Percentiles rank a stretch among this genome's conserved stretches.
Evolutionary conservation across 2,113 vertebrate genomes (phyloP).

Genomic region (Orcinus orca): DNA sequence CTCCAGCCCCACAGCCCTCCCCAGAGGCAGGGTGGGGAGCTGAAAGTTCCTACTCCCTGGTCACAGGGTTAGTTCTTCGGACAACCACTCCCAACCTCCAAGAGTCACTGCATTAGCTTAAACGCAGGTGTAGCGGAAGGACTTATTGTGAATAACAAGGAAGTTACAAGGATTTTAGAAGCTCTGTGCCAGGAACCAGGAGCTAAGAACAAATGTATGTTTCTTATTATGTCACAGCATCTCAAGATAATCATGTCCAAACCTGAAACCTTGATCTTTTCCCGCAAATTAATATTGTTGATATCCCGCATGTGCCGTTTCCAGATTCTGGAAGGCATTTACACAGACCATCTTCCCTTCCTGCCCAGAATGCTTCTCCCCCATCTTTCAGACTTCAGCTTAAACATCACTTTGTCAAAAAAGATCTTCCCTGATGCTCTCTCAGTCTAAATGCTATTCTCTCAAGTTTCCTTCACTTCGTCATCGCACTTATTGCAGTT

Average conservation of each 20-base stretch:
- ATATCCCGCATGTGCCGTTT: background rate
- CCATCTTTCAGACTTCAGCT: background rate
- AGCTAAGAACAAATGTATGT: background rate
- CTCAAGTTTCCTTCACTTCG: background rate
- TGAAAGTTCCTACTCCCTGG: background rate
- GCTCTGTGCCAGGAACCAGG: background rate
- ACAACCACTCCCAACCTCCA: background rate
- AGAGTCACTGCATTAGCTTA: background rate
- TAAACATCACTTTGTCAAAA: background rate
- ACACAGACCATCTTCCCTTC: background rate
- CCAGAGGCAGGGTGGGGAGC: background rate
- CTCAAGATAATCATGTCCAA: background rate
- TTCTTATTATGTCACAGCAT: background rate
- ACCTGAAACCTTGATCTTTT: constrained; percentile 2
- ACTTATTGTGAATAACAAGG: background rate
- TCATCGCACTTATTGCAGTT: background rate
- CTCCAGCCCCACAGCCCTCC: background rate
- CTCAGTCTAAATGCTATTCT: background rate
- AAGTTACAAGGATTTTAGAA: background rate
- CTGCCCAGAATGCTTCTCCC: background rate
- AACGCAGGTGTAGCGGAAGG: background rate
- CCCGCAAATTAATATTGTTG: background rate
- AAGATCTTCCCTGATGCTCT: background rate
- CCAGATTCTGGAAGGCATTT: background rate
- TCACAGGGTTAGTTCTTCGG: background rate